A percentile compares a stretch with the other conserved stretches of the same genome.
These are phyloP conservation scores for Pachyuromys duprasi DNA, from an alignment of 2,797 vertebrate genomes.

Conservation along the genomic window DNA sequence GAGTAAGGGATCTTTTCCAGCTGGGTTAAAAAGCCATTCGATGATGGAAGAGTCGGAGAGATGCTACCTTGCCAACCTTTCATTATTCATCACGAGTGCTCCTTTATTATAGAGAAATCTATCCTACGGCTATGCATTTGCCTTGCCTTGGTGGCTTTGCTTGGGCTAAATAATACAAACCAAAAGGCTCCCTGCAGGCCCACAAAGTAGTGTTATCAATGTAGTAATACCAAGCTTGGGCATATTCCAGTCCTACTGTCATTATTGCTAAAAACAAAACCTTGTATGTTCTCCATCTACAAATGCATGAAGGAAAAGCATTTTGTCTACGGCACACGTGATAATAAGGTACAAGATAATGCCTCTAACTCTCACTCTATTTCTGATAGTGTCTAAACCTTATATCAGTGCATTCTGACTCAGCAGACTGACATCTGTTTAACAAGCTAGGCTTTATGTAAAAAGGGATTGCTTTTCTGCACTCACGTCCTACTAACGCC, in stretches of 20 bases:
- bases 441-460: background rate
- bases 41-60: background rate
- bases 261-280: conserved; percentile 3
- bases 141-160: background rate
- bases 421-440: background rate
- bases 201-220: background rate
- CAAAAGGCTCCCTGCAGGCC: background rate
- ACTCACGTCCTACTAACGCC: background rate
- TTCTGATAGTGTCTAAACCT: background rate
- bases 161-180: conserved; percentile 26
- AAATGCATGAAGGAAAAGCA: conserved; percentile 11
- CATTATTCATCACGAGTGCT: conserved; percentile 45
- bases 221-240: conserved; percentile 24
- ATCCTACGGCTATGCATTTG: background rate
- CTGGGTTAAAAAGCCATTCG: background rate
- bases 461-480: background rate
- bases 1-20: background rate
- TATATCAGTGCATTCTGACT: background rate
- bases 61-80: background rate
- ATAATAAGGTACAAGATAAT: conserved; percentile 36
- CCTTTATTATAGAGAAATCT: conserved; percentile 3
- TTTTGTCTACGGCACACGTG: background rate
- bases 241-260: conserved; percentile 2
- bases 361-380: background rate
- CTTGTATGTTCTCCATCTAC: background rate